Conservation (phyloP, 1,140 invertebrate genomes). For the Pogonomyrmex barbatus region DNA sequence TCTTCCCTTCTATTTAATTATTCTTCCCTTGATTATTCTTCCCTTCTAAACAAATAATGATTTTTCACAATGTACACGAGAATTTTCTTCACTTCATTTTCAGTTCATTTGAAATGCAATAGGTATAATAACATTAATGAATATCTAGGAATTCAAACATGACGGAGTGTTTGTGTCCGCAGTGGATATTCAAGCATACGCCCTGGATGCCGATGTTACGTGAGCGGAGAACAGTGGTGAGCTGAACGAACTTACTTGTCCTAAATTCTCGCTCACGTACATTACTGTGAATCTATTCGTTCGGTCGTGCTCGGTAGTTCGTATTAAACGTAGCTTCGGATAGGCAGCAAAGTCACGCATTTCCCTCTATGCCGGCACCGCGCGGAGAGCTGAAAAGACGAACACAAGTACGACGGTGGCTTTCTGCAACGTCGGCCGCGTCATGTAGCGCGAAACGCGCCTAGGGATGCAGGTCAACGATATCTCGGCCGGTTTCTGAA, state of each 20-base stretch:
- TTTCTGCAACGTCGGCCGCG: not conserved
- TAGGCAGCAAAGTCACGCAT: conserved; percentile 24
- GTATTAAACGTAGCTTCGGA: conserved; percentile 24
- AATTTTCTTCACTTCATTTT: not conserved
- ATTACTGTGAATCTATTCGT: conserved; percentile 16
- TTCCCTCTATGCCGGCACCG: not conserved
- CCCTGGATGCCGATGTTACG: not conserved
- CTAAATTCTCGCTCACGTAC: conserved; percentile 5
- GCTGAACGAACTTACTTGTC: not conserved
- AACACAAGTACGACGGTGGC: not conserved
- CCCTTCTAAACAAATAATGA: too few species aligned
- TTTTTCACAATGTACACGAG: not conserved
- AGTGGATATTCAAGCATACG: not conserved
- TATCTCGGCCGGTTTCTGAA: conserved; percentile 15
- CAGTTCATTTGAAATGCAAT: too few species aligned
- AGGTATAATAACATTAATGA: not conserved
- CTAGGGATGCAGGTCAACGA: conserved; percentile 36
- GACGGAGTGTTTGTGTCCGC: not conserved
- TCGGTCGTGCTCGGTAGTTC: not conserved
- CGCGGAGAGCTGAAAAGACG: too few species aligned
- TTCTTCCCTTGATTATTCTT: too few species aligned
- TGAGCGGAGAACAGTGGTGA: not conserved
- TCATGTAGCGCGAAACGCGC: conserved; percentile 1
- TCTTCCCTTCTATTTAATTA: too few species aligned
- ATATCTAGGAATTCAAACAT: not conserved